Percentiles rank a stretch among this genome's conserved stretches.
Conservation (phyloP, 2,888 invertebrate species). For the Oxyteleia sp. region DNA sequence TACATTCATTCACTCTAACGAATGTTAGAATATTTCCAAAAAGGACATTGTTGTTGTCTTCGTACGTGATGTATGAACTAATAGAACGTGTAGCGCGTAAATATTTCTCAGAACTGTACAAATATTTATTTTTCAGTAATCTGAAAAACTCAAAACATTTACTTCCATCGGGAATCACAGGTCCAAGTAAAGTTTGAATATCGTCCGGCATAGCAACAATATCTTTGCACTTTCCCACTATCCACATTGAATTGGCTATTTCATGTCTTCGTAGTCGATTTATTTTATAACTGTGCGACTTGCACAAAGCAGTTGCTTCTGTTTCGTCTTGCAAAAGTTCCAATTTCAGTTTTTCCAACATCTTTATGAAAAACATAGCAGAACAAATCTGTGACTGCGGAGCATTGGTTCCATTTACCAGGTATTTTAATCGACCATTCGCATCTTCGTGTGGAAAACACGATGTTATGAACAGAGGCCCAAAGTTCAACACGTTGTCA, state of each 20-base stretch:
- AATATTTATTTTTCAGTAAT: slow-evolving; percentile 2
- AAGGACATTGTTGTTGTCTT: neutral
- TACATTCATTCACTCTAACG: neutral
- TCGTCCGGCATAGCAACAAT: neutral
- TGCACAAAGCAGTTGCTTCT: neutral
- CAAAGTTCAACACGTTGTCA: no score
- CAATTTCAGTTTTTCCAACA: no score
- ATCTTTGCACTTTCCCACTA: neutral
- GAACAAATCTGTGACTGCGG: no score
- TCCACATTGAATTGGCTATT: neutral
- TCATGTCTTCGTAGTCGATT: neutral
- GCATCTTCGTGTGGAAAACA: no score
- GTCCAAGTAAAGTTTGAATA: neutral
- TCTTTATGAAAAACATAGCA: no score
- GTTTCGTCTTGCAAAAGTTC: no score
- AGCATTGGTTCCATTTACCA: no score
- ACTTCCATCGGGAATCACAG: neutral
- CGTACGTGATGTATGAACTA: neutral
- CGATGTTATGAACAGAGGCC: no score
- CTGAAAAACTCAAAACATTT: neutral
- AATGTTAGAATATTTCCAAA: neutral
- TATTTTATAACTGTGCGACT: slow-evolving; percentile 1
- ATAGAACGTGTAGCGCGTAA: neutral
- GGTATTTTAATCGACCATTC: no score
- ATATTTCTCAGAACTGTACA: slow-evolving; percentile 5